Evolutionary conservation across 1,140 invertebrate genomes (phyloP).

Genomic region (Ectropis grisescens): DNA sequence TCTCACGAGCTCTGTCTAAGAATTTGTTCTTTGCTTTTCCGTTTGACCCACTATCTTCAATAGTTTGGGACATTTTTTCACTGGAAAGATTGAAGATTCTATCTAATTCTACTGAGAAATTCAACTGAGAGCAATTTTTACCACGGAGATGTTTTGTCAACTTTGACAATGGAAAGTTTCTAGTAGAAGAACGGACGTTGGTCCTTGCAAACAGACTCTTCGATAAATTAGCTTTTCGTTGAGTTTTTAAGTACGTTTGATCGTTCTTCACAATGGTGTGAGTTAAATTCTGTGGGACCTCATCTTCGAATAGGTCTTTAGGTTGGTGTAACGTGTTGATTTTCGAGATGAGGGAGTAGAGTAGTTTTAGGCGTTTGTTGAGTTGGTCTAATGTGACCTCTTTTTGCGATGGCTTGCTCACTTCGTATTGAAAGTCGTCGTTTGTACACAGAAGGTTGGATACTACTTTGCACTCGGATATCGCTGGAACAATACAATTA

Average conservation of each 20-base stretch:
- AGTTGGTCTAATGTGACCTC: constrained; percentile 34
- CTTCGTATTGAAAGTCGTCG: constrained; percentile 30
- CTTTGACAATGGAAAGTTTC: constrained; percentile 31
- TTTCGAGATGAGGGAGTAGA: constrained; percentile 48
- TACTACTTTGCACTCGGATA: constrained; percentile 57
- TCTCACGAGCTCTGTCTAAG: constrained; percentile 7
- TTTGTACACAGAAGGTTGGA: constrained; percentile 32
- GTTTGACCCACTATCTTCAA: too few species aligned
- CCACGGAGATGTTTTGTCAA: constrained; percentile 35
- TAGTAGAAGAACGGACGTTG: constrained; percentile 29
- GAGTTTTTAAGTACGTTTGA: constrained; percentile 30
- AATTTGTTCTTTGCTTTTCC: constrained; percentile 12
- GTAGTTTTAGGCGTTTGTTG: constrained; percentile 50
- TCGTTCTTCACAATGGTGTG: constrained; percentile 31
- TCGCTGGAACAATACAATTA: constrained; percentile 34
- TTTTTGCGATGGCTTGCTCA: constrained; percentile 19
- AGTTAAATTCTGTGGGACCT: constrained; percentile 23
- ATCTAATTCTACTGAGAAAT: constrained; percentile 48
- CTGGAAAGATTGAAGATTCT: constrained; percentile 29
- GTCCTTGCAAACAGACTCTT: constrained; percentile 45
- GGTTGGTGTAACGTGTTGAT: constrained; percentile 36
- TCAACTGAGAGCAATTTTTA: constrained; percentile 32
- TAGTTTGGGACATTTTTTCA: constrained; percentile 4
- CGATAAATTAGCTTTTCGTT: constrained; percentile 28
- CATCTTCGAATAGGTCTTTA: constrained; percentile 29